Evolutionary conservation across 1,140 invertebrate genomes (phyloP), one percentile per base, ranked within the genome.

Genomic region (Heterodera carotae): DNA sequence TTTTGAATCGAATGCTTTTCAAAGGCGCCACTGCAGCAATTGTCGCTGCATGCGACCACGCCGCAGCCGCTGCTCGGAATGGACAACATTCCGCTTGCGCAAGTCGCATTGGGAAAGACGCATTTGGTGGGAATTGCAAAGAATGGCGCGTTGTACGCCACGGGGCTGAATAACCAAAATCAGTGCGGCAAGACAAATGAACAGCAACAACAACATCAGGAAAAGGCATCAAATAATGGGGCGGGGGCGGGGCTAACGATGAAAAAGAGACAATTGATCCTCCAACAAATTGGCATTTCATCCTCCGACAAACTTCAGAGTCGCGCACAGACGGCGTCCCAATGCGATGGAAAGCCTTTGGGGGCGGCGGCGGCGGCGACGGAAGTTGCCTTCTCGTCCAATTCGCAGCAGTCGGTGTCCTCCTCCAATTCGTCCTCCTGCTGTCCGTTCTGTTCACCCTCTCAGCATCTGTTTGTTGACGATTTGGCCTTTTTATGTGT

Each of bases 81-180:
- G 59, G 92, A 93, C 83, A 92, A 94, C 59, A 92, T 95, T 76
- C 91, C 91, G 79, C 90, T 96, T n/a, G 91, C 92, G 15, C 91
- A 93, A 89, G 92, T 98, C 12, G 92, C 93, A 0, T 89, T 98
- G 67, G 96, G 96, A 15, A 98, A 98, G 90, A 96, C 96, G 12
- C 96, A 98, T 88, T 93, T 93, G 68, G 92, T 95, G 2, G 93
- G 92, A 0, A 89, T 98, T 8, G 95, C 92, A 31, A 92, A 91
- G 81, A 93, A 94, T 87, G 96, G 96, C 0, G 92, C 93, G 81
- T 91, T 98, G 1, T 97, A 93, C 88, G 96, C 95, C 0, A 97
- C 97, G 89, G 96, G 96, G 0, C 93, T 98, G 72, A 98, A 98
- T 88, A 98, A 98, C 87, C 95, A 96, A 87, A 95, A 95, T 12